Evolutionary conservation across 2,797 vertebrate species (phyloP), one percentile per base, ranked within the genome.

Genomic region (Sciurus vulgaris): DNA sequence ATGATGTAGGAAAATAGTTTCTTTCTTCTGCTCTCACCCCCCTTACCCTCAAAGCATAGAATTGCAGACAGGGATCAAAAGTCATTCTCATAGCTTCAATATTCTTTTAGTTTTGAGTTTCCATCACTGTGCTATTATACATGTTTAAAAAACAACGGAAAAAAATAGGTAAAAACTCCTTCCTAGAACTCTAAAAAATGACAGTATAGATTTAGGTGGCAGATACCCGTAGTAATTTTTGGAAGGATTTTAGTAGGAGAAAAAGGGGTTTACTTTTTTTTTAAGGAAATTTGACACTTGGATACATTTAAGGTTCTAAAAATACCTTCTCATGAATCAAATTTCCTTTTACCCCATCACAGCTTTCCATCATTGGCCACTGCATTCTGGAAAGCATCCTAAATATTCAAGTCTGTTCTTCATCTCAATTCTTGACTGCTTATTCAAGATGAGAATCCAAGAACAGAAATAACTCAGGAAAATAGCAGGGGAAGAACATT

Each of bases 391-490:
- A 93, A 95, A 93, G 54, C 38, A 83, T 79, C 41, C 59, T 91
- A 93, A 96, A 91, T 93, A 88, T 92, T 91, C 54, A 70, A 69
- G 47, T 81, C 47, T 96, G 51, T 86, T 95, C 86, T 79, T 93
- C 54, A 95, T 89, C 72, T 97, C 84, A 72, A 12, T 86, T 94
- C 85, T 76, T 67, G 28, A 89, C 54, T 92, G 74, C 65, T 97
- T 95, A 95, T 95, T 95, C 38, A 89, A 70, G 51, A 94, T 93
- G 92, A 95, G 65, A 93, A 89, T 81, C 30, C 72, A 95, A 83
- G 59, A 89, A 89, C 81, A 87, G 82, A 95, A 95, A 94, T 95
- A 93, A 95, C 76, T 82, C 84, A 89, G 72, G n/a, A 96, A 94
- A 97, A 92, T 85, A 94, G 51, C 83, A 92, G 35, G 56, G 70